Percentiles rank a stretch among this genome's conserved stretches.
These are phyloP conservation scores for Cydia pomonella DNA, from an alignment of 1,140 invertebrate genomes.

Conservation along the genomic window DNA sequence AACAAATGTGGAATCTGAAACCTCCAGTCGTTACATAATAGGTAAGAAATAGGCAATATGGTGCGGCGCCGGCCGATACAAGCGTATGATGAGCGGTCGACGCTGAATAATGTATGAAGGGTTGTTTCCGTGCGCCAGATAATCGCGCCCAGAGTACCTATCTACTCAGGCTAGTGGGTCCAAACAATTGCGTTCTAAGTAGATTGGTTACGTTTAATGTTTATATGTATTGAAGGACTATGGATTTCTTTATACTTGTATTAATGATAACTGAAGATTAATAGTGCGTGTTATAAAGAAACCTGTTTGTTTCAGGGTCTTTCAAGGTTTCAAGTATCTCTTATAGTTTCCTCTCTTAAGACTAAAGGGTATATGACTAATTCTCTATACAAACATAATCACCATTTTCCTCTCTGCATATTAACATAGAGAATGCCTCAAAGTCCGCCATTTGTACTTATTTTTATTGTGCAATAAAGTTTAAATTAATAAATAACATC, in stretches of 20 bases:
- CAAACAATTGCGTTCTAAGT: background rate
- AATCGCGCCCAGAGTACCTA: constrained; percentile 35
- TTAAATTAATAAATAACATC: too few relatives aligned
- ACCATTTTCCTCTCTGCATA: too few relatives aligned
- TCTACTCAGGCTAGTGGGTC: background rate
- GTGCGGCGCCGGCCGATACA: constrained; percentile 35
- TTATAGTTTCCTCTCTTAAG: too few relatives aligned
- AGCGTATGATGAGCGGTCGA: constrained; percentile 44
- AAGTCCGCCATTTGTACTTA: too few relatives aligned
- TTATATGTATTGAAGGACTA: background rate
- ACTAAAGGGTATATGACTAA: too few relatives aligned
- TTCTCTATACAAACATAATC: too few relatives aligned
- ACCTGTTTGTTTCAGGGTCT: too few relatives aligned
- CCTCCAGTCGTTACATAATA: constrained; percentile 37
- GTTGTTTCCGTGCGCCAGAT: constrained; percentile 36
- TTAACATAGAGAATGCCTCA: too few relatives aligned
- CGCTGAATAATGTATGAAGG: constrained; percentile 50
- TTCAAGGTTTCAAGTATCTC: too few relatives aligned
- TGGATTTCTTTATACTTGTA: background rate
- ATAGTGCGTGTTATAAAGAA: background rate
- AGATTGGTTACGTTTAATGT: background rate
- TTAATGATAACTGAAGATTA: background rate
- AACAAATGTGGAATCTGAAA: background rate
- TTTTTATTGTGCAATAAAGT: too few relatives aligned
- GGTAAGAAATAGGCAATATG: constrained; percentile 43